A percentile compares a stretch with the other conserved stretches of the same genome.
Conservation (phyloP, 2,797 vertebrate species). For the Podargus strigoides region DNA sequence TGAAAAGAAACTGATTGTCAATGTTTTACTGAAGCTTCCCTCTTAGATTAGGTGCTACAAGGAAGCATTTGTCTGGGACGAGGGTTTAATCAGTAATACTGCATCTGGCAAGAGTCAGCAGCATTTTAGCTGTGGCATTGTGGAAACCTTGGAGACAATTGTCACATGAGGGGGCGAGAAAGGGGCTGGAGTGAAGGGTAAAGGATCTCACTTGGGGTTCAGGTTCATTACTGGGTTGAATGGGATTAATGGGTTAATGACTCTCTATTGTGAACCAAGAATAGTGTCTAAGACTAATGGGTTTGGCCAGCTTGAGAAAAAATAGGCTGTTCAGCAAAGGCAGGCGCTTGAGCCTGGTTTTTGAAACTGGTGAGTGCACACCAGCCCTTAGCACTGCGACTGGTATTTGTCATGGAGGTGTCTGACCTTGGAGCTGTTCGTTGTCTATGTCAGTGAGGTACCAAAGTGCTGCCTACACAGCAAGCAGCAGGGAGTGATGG, state of each 20-base stretch:
- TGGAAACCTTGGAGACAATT: conserved; percentile 25
- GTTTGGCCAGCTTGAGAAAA: background rate
- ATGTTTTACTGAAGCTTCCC: background rate
- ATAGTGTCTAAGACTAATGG: background rate
- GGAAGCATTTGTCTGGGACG: background rate
- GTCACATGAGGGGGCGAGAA: rapidly evolving
- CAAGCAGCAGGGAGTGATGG: background rate
- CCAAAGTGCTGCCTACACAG: background rate
- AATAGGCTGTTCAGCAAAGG: background rate
- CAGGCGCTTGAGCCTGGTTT: background rate
- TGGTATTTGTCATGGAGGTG: background rate
- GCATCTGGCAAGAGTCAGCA: background rate
- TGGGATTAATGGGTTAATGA: background rate
- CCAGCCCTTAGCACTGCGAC: background rate
- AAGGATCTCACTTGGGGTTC: background rate
- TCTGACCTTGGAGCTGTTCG: background rate
- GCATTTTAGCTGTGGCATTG: background rate
- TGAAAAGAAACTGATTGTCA: conserved; percentile 2
- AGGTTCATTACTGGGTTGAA: background rate
- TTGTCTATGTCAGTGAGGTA: rapidly evolving
- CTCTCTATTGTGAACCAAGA: background rate
- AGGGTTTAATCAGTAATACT: conserved; percentile 1
- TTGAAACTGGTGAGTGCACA: background rate
- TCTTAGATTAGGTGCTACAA: background rate
- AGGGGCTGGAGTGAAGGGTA: background rate